A percentile compares a stretch with the other conserved stretches of the same genome.
phyloP scores from a whole-genome alignment of 2,113 vertebrate species.

The Athene noctua region DNA sequence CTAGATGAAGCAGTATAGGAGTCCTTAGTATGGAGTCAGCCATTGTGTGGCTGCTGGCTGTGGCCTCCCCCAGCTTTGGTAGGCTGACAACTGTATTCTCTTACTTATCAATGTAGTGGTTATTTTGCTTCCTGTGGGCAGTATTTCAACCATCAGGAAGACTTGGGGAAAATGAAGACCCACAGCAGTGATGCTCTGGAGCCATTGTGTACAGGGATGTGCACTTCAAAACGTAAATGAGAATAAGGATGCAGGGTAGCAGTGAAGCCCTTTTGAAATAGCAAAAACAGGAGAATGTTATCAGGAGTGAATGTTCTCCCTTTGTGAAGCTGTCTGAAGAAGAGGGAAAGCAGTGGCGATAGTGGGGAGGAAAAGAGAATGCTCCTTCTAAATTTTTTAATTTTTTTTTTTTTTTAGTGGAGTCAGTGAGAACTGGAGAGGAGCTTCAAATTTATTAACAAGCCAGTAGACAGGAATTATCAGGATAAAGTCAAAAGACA shows the following conservation, averaged over 20 bases:
- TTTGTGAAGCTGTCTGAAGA: background rate
- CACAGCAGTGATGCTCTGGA: background rate
- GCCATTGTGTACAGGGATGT: background rate
- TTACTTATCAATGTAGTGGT: background rate
- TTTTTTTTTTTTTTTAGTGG: background rate
- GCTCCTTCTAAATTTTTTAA: background rate
- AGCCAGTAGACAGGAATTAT: background rate
- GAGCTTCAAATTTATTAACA: background rate
- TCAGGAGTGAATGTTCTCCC: background rate
- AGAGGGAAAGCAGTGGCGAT: background rate
- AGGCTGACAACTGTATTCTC: background rate
- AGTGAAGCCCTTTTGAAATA: background rate
- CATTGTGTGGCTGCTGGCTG: background rate
- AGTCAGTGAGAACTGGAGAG: background rate
- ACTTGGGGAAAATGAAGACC: background rate
- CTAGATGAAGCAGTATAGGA: background rate
- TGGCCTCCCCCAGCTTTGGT: background rate
- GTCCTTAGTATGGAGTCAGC: background rate
- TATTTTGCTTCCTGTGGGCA: background rate
- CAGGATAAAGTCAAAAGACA: background rate
- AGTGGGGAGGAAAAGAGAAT: background rate
- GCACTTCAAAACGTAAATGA: background rate
- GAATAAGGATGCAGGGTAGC: background rate
- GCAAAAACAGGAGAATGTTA: background rate
- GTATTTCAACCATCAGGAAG: background rate